Percentiles rank a stretch among this genome's conserved stretches.
These are phyloP conservation scores for Temnothorax ravouxi DNA, from an alignment of 2,888 invertebrate species.

Conservation along the genomic window DNA sequence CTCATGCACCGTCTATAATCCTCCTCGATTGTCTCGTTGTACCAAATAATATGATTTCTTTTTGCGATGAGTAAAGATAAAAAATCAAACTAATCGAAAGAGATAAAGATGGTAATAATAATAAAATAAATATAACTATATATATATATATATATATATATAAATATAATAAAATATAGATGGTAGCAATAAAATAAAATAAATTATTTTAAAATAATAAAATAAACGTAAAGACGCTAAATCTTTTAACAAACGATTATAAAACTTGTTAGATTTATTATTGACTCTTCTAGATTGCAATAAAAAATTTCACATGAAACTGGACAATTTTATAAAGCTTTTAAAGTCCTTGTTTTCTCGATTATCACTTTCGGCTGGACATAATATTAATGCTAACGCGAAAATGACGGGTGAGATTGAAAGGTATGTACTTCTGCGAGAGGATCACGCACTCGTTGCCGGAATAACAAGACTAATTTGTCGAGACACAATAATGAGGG, in stretches of 20 bases:
- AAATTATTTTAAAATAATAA: not conserved
- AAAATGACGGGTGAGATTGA: constrained; percentile 37
- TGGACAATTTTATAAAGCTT: not conserved
- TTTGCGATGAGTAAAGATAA: not conserved
- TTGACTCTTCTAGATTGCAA: not conserved
- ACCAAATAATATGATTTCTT: constrained; percentile 8
- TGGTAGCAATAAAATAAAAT: not conserved
- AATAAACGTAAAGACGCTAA: not conserved
- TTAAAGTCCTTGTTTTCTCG: not conserved
- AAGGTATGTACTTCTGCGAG: constrained; percentile 17
- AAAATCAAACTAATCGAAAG: not conserved
- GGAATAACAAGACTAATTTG: constrained; percentile 80
- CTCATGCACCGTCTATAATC: constrained; percentile 52
- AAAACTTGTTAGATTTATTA: not conserved
- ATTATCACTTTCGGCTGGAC: not conserved
- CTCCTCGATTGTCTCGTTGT: constrained; percentile 6
- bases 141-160: no score
- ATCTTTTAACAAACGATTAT: not conserved
- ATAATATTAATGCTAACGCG: constrained; percentile 11
- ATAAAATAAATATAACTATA: not conserved
- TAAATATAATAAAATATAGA: no score
- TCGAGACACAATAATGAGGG: constrained; percentile 84
- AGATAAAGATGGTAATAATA: not conserved
- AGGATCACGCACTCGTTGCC: constrained; percentile 7
- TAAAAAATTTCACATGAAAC: not conserved